A percentile compares a stretch with the other conserved stretches of the same genome.
Evolutionary conservation across 1,140 invertebrate genomes (phyloP).

Genomic region (Drosophila repletoides): DNA sequence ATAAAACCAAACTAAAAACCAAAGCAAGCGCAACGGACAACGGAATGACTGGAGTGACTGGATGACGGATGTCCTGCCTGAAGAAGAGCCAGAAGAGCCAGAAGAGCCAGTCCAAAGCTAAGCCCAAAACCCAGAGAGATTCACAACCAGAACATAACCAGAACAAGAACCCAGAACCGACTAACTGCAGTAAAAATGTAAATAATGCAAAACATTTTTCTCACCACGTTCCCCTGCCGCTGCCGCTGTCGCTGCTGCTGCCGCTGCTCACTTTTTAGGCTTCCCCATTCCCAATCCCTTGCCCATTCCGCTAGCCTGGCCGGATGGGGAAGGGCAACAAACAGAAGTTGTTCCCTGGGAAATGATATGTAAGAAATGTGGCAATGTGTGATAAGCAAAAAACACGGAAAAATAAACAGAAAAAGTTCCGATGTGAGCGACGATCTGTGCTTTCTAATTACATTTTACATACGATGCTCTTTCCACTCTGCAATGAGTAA

Average conservation of each 20-base stretch:
- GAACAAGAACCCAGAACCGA: background rate
- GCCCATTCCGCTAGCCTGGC: too few species aligned
- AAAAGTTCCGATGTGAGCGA: slow-evolving; percentile 18
- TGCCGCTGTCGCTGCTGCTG: slow-evolving; percentile 57
- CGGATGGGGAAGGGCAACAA: slow-evolving; percentile 20
- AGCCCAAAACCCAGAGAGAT: slow-evolving; percentile 20
- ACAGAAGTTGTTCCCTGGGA: slow-evolving; percentile 60
- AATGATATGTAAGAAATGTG: slow-evolving; percentile 66
- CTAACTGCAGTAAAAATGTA: slow-evolving; percentile 63
- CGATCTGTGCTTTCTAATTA: slow-evolving; percentile 62
- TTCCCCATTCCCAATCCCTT: slow-evolving; percentile 42
- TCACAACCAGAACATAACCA: background rate
- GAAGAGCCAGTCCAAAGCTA: slow-evolving; percentile 22
- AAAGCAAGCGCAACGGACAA: slow-evolving; percentile 66
- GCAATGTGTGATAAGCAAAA: slow-evolving; percentile 36
- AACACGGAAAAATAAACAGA: background rate
- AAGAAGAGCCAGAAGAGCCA: slow-evolving; percentile 29
- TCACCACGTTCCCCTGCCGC: slow-evolving; percentile 69
- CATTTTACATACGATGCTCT: background rate
- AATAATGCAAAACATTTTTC: slow-evolving; percentile 81
- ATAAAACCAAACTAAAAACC: slow-evolving; percentile 64
- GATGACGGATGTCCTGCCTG: slow-evolving; percentile 74
- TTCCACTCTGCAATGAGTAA: too few species aligned
- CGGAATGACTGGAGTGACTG: background rate
- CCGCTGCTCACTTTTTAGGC: slow-evolving; percentile 69